Conservation (phyloP, 2,797 vertebrate genomes). For the Odontamblyopus rebecca region DNA sequence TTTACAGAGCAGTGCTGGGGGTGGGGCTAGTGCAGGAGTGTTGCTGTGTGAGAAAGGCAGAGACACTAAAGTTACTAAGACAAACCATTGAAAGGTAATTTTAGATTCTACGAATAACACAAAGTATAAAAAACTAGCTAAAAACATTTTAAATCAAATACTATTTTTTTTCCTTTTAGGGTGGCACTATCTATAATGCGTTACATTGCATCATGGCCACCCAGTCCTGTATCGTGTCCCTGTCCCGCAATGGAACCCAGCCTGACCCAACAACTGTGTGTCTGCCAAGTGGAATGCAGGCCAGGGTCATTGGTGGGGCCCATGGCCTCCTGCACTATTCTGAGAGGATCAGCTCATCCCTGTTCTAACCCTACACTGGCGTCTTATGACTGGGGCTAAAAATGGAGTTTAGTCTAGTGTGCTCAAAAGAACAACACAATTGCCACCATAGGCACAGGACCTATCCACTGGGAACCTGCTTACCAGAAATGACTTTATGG, state of each 20-base stretch:
- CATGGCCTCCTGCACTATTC: slow-evolving; percentile 75
- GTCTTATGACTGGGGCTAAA: slow-evolving; percentile 80
- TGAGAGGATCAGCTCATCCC: slow-evolving; percentile 75
- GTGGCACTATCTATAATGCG: slow-evolving; percentile 40
- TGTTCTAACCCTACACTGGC: slow-evolving; percentile 73
- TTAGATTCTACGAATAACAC: background rate
- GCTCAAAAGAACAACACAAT: slow-evolving; percentile 63
- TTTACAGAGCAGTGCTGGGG: slow-evolving; percentile 77
- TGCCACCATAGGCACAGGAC: slow-evolving; percentile 22
- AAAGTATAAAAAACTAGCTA: slow-evolving; percentile 14
- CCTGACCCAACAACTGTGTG: slow-evolving; percentile 76
- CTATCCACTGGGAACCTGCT: slow-evolving; percentile 34
- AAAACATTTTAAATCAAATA: slow-evolving; percentile 17
- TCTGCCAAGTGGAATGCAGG: slow-evolving; percentile 78
- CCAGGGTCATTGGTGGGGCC: slow-evolving; percentile 69
- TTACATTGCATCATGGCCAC: slow-evolving; percentile 60
- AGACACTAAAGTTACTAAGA: slow-evolving; percentile 18
- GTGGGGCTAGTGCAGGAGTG: slow-evolving; percentile 25
- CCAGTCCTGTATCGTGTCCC: slow-evolving; percentile 49
- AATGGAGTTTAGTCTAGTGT: slow-evolving; percentile 67
- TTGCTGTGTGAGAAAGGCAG: slow-evolving; percentile 23
- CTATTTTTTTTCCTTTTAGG: slow-evolving; percentile 54
- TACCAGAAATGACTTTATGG: slow-evolving; percentile 38
- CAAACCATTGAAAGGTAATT: slow-evolving; percentile 8
- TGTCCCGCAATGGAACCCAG: slow-evolving; percentile 61